Conservation (phyloP, 1,140 invertebrate species). For the Drosophila orosa region DNA sequence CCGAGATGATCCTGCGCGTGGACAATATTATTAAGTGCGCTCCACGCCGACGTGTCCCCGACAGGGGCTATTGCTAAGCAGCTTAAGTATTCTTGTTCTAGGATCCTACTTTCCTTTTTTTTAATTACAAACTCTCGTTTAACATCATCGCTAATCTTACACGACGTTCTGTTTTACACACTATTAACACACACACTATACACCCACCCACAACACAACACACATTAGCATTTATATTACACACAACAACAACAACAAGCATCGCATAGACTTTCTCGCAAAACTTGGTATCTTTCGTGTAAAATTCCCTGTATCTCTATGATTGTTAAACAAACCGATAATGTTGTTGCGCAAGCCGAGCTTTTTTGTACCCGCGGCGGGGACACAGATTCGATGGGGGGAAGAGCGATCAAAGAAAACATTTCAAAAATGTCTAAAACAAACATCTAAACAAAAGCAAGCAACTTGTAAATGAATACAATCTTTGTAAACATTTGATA, state of each 20-base stretch:
- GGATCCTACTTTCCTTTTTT: constrained; percentile 69
- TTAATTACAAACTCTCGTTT: constrained; percentile 65
- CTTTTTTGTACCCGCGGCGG: constrained; percentile 7
- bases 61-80: constrained; percentile 92
- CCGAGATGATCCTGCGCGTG: constrained; percentile 99
- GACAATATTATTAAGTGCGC: constrained; percentile 98
- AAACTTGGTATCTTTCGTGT: constrained; percentile 37
- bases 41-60: constrained; percentile 94
- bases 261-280: constrained; percentile 41
- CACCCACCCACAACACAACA: constrained; percentile 36
- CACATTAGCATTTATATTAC: constrained; percentile 35
- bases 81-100: constrained; percentile 73
- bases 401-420: constrained; percentile 56
- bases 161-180: constrained; percentile 64
- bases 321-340: constrained; percentile 26
- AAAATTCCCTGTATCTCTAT: constrained; percentile 25
- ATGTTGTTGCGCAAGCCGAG: constrained; percentile 28
- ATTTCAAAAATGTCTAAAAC: constrained; percentile 75
- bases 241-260: constrained; percentile 7
- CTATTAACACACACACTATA: constrained; percentile 33
- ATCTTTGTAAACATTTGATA: constrained; percentile 70
- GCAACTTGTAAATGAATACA: constrained; percentile 68
- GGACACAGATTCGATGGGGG: constrained; percentile 14
- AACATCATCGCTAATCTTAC: constrained; percentile 72
- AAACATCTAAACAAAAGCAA: constrained; percentile 27